phyloP scores from a whole-genome alignment of 2,797 vertebrate species.

The Anas bahamensis region DNA sequence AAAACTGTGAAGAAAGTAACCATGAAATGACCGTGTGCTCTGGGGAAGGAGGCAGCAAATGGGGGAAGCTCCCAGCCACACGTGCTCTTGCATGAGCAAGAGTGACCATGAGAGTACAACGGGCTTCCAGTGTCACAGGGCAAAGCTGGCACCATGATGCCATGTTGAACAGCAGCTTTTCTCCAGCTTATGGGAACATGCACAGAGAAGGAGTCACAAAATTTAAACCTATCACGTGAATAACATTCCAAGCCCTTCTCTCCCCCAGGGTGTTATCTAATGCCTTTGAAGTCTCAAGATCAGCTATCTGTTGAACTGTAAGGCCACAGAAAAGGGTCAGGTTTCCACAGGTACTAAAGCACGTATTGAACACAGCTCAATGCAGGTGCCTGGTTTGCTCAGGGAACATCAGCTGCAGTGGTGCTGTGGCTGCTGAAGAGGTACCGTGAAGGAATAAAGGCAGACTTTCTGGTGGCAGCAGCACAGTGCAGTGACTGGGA shows the following conservation, averaged over 20 bases:
- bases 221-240: background rate
- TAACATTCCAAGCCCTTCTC: background rate
- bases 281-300: background rate
- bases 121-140: background rate
- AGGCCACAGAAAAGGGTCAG: background rate
- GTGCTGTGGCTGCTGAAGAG: background rate
- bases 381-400: background rate
- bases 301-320: slow-evolving; percentile 6
- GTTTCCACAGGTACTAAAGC: background rate
- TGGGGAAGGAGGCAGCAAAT: background rate
- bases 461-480: background rate
- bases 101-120: background rate
- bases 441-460: background rate
- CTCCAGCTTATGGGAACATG: background rate
- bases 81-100: background rate
- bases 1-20: background rate
- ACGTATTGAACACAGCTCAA: background rate
- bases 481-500: background rate
- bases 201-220: background rate
- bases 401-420: background rate
- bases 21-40: background rate
- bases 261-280: background rate
- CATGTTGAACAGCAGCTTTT: background rate
- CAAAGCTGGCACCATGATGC: background rate
- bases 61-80: background rate